Evolutionary conservation across 37 sponge, comb jelly and placozoan species (phyloP), one percentile per base, ranked within the genome.

Genomic region (Geodia barretti): DNA sequence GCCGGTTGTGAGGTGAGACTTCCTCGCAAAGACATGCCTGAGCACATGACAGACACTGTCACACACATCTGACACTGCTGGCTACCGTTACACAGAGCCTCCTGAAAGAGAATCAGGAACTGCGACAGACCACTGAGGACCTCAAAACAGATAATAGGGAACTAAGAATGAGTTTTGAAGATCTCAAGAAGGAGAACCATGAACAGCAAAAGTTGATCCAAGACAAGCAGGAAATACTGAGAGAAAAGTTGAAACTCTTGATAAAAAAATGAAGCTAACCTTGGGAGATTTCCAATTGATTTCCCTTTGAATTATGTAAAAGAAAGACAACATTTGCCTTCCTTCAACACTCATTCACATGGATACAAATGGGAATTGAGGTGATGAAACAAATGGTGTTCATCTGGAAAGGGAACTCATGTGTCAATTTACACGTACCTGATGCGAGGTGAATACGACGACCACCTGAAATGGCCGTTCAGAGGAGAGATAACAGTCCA

Each of bases 1-100:
- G 73, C 82, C 41, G 84, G 84, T 23, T 84, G 84, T 67, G 70
- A 67, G 59, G 70, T 33, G 36, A 9, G 30, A 34, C 8, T 76
- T 0, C 30, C n/a, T 5, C 35, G 84, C 20, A 24, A 84, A 41
- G 77, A 84, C 1, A 69, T 75, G 70, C 24, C 34, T 17, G 39
- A 58, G 29, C 84, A 84, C 36, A 41, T 72, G 41, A 63, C 20
- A 30, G 29, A 60, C 2, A 62, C 4, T 36, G 29, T 81, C n/a
- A n/a, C 4, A 41, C 61, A 42, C 82, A 81, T 64, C 72, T 42
- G 40, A 35, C 64, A 1, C 67, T 81, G 40, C 64, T 81, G 17
- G 73, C 73, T 36, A 25, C 73, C 1, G 28, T 72, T 36, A 81
- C 62, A 62, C 73, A 81, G 41, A 81, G 40, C 31, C 26, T 81